Base-by-base conservation (phyloP, 2,888 invertebrate species). In the Apotomis capreana region DNA sequence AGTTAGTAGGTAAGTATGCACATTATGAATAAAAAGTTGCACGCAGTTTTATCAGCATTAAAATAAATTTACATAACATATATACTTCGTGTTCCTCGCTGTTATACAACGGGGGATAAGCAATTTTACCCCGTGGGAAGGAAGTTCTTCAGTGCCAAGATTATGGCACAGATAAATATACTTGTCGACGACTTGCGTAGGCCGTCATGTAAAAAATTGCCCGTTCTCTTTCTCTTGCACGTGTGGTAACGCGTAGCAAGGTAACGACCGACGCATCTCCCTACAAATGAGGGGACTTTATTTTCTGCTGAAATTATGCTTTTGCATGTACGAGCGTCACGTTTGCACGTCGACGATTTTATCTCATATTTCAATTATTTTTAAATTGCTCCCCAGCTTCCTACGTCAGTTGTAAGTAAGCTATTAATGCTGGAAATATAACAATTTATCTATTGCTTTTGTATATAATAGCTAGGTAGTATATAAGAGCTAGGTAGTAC, bases 161-260 rank as follows among this genome's bases (percentile, higher is more conserved):
- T 72, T 63, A 72, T 62, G 68, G 68, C 67, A 57, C 61, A 58
- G 46, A 72, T 72, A 68, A 68, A 68, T 68, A 62, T 57, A 71
- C 55, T 55, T 67, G 70, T 70, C 67, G 52, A 68, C 63, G 63
- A 72, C 61, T 68, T 63, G 62, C 59, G 68, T 69, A 64, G 74
- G 62, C 63, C 70, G 72, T 73, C 64, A 69, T 58, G 70, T 73
- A 74, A 76, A 74, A 75, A 76, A 76, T 74, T 74, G 75, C 69
- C 44, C 61, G 59, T 74, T 44, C 69, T 54, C 58, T 69, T 67
- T 49, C 64, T 26, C 26, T 26, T 26, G 26, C 26, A 26, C 26
- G 26, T 26, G 26, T 26, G 26, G 26, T 26, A 26, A 70, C 70
- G 72, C 68, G 62, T 40, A 44, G 73, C 73, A 63, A 57, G 74